A percentile compares a stretch with the other conserved stretches of the same genome.
These are phyloP conservation scores for Amphipoea oculea DNA, from an alignment of 2,888 invertebrate species.

Conservation along the genomic window DNA sequence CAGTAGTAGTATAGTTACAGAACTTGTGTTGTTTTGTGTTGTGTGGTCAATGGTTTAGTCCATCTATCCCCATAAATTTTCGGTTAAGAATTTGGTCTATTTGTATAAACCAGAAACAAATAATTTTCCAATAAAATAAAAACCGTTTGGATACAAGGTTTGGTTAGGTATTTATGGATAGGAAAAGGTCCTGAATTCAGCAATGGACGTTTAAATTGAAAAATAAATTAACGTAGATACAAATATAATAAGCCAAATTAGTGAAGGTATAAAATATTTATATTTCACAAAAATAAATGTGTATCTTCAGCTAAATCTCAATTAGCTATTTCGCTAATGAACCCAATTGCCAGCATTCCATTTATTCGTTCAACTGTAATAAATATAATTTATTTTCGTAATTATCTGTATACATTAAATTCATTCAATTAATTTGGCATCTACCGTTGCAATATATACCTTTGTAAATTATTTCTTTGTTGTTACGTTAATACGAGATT, in stretches of 20 bases:
- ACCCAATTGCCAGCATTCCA: slow-evolving; percentile 29
- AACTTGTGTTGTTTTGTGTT: too few relatives aligned
- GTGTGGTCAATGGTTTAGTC: not conserved
- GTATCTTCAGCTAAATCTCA: slow-evolving; percentile 35
- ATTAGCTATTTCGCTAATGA: slow-evolving; percentile 47
- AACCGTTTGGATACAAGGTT: not conserved
- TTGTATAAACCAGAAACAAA: not conserved
- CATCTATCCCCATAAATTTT: not conserved
- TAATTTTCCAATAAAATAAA: not conserved
- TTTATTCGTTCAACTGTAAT: slow-evolving; percentile 14
- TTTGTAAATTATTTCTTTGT: not conserved
- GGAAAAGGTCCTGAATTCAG: not conserved
- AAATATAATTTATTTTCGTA: slow-evolving; percentile 21
- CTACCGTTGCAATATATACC: not conserved
- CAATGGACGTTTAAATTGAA: not conserved
- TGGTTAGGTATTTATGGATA: not conserved
- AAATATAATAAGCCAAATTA: slow-evolving; percentile 5
- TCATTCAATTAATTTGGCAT: not conserved
- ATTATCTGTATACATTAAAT: slow-evolving; percentile 22
- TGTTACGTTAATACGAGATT: not conserved
- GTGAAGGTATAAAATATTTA: slow-evolving; percentile 5
- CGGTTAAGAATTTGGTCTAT: not conserved
- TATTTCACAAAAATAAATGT: slow-evolving; percentile 32
- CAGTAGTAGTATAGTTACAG: not conserved
- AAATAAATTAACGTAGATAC: slow-evolving; percentile 3